Evolutionary conservation across 1,140 invertebrate species (phyloP).

Genomic region (Rhyzopertha dominica): DNA sequence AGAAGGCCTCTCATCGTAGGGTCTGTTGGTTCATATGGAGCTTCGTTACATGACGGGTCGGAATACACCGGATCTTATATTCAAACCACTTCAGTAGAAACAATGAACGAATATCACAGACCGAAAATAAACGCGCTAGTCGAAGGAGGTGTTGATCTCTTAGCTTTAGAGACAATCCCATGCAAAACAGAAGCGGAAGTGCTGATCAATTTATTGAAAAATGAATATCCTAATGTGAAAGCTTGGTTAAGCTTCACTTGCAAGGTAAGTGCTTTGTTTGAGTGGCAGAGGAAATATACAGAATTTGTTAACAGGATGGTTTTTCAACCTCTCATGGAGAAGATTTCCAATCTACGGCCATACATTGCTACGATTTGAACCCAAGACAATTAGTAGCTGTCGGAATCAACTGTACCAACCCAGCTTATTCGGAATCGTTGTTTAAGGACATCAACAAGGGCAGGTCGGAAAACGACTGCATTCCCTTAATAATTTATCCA

Average conservation of each 20-base stretch:
- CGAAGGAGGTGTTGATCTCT: constrained; percentile 70
- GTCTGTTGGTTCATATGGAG: constrained; percentile 87
- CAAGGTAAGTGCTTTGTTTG: constrained; percentile 54
- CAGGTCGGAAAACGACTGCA: constrained; percentile 46
- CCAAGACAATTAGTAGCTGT: constrained; percentile 68
- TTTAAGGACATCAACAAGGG: constrained; percentile 54
- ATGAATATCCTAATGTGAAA: constrained; percentile 63
- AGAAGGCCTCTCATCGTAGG: constrained; percentile 69
- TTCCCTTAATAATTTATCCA: constrained; percentile 70
- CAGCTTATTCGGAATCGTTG: constrained; percentile 53
- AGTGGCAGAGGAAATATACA: no score
- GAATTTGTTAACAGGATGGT: constrained; percentile 61
- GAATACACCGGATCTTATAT: constrained; percentile 86
- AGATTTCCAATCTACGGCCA: constrained; percentile 54
- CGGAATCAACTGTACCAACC: constrained; percentile 81
- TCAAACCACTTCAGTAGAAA: constrained; percentile 57
- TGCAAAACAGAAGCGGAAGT: constrained; percentile 74
- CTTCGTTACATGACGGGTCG: constrained; percentile 78
- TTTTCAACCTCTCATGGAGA: constrained; percentile 68
- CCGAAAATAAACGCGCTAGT: constrained; percentile 70
- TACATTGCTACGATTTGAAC: constrained; percentile 58
- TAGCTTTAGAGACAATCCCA: constrained; percentile 88
- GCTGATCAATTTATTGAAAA: constrained; percentile 65
- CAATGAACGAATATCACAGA: constrained; percentile 75
- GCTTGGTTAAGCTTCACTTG: constrained; percentile 85